Conservation (phyloP, 2,113 vertebrate species). For the Odontesthes bonariensis region DNA sequence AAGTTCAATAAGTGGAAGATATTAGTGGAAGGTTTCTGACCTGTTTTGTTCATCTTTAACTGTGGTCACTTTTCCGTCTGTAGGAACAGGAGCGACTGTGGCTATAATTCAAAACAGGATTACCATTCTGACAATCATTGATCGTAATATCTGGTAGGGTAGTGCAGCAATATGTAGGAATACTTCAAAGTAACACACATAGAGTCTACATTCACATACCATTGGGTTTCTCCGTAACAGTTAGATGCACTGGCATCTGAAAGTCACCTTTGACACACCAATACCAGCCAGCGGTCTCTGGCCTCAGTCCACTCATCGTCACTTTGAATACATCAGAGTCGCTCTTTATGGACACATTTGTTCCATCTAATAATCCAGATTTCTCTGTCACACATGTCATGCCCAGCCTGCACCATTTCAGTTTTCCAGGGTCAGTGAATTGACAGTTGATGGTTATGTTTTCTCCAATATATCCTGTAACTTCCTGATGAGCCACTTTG, state of each 20-base stretch:
- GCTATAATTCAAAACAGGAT: slow-evolving; percentile 2
- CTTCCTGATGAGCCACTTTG: slow-evolving; percentile 20
- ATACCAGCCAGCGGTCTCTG: slow-evolving; percentile 50
- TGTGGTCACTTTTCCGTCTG: not conserved
- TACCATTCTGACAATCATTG: not conserved
- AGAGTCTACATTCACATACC: not conserved
- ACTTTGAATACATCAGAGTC: not conserved
- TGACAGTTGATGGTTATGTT: slow-evolving; percentile 16
- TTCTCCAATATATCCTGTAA: not conserved
- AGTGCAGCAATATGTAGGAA: not conserved
- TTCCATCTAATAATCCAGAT: slow-evolving; percentile 13
- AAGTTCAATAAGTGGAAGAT: not conserved
- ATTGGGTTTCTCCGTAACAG: slow-evolving; percentile 5
- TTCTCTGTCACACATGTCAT: not conserved
- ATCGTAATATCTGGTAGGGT: not conserved
- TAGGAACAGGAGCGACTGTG: not conserved
- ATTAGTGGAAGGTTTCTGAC: not conserved
- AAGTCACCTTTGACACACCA: slow-evolving; percentile 20
- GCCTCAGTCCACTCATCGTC: slow-evolving; percentile 41
- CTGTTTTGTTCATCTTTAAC: not conserved
- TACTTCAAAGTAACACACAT: not conserved
- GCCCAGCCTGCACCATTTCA: slow-evolving; percentile 47
- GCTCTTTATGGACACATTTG: not conserved
- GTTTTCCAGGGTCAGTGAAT: rapidly evolving
- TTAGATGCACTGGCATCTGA: slow-evolving; percentile 58